Base-by-base conservation (phyloP, 2,797 vertebrate species). In the Chelmon rostratus region DNA sequence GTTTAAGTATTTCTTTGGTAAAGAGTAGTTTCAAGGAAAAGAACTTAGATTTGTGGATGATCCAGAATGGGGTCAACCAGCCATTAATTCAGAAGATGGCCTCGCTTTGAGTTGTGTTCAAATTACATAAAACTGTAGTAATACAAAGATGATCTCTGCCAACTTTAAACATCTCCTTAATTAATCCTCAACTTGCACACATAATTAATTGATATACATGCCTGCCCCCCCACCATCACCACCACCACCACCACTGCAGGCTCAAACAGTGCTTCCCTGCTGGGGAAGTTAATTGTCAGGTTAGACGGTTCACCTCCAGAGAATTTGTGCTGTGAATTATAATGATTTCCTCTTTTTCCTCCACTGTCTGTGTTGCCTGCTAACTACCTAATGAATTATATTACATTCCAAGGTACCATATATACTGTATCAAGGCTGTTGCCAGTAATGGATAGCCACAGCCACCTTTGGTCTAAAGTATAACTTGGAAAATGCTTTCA, bases 281-380 rank as follows among this genome's bases (percentile, higher is more conserved):
- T 90, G 92, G 74, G 90, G 61, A 47, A 92, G 91, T 89, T 94
- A 94, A 94, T 94, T 93, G 91, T 91, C 90, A 89, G 84, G 88
- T 92, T 93, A 83, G 81, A 87, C 54, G 33, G 25, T 88, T 84
- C 4, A 79, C 87, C 92, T 81, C 80, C 66, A 78, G 90, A 91
- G 86, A 83, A 72, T 79, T 86, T 85, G 77, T 82, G 80, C 78
- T 76, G 81, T 88, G 90, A 93, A 92, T 93, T 76, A 38, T 89
- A 93, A 93, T 91, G 83, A 90, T 86, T 75, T 72, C 33, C 68
- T 61, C 61, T 86, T 87, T 79, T 75, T 79, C 15, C 18, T 59
- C 38, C 21, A 46, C 67, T 18, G 25, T 66, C 54, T 47, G 40
- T 46, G 40, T 58, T 19, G 50, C 74, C 67, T 77, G 76, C 70